Percentiles rank a stretch among this genome's conserved stretches.
phyloP scores from a whole-genome alignment of 2,113 vertebrate species.

The Sander lucioperca region DNA sequence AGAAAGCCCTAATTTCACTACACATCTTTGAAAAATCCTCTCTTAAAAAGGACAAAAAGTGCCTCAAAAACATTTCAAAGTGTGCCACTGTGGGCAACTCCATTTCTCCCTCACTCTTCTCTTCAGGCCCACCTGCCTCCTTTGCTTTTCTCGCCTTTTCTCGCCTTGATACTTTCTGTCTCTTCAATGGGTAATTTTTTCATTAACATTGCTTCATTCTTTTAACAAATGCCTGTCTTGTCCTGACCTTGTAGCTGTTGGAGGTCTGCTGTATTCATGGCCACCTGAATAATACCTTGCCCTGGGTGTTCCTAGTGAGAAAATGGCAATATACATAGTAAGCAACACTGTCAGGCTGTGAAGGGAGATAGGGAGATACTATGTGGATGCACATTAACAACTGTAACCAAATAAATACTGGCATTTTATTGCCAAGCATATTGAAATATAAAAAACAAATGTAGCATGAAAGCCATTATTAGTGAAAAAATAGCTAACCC shows the following conservation, averaged over 20 bases:
- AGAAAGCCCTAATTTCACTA: conserved; percentile 46
- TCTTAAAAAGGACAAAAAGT: conserved; percentile 6
- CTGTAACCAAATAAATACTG: conserved; percentile 30
- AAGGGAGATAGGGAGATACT: conserved; percentile 5
- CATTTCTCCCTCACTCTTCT: background rate
- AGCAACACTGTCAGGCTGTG: conserved; percentile 2
- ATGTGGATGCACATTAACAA: conserved; percentile 21
- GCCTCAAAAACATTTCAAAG: conserved; percentile 14
- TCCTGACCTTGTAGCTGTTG: background rate
- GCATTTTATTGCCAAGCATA: conserved; percentile 11
- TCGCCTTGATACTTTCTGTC: no score
- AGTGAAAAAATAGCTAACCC: conserved; percentile 3
- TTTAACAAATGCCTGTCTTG: background rate
- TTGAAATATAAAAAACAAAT: conserved; percentile 20
- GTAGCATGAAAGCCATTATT: conserved; percentile 14
- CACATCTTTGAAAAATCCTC: conserved; percentile 11
- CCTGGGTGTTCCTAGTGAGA: background rate
- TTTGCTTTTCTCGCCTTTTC: background rate
- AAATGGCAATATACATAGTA: conserved; percentile 23
- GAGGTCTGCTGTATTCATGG: conserved; percentile 8
- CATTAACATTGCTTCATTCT: background rate
- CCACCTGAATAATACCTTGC: conserved; percentile 15
- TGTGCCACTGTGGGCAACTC: conserved; percentile 1
- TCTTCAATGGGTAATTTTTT: no score
- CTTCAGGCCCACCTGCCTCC: background rate